Conservation (phyloP, 2,113 vertebrate species). For the Varanus komodoensis region DNA sequence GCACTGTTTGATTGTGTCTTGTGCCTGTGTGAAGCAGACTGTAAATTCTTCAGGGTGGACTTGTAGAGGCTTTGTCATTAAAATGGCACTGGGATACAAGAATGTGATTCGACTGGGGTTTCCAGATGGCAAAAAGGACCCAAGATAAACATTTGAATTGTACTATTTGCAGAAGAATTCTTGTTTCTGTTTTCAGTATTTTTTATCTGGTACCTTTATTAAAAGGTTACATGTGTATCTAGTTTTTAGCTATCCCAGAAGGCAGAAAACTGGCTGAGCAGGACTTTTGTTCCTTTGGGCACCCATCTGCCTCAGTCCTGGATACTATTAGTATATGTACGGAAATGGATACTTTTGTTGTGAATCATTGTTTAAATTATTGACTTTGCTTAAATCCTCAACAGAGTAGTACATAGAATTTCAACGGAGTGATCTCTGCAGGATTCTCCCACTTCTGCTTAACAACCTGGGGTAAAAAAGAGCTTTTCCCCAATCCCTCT, state of each 20-base stretch:
- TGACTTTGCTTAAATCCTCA: neutral
- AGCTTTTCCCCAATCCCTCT: neutral
- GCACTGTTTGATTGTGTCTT: neutral
- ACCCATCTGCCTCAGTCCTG: neutral
- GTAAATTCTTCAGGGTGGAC: slow-evolving; percentile 39
- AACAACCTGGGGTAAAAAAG: neutral
- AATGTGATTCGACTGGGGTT: neutral
- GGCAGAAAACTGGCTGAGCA: neutral
- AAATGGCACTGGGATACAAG: neutral
- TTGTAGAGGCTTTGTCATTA: neutral
- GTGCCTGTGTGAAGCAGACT: slow-evolving; percentile 35
- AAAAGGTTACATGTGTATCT: neutral
- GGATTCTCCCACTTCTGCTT: neutral
- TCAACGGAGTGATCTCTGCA: neutral
- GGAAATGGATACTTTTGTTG: neutral
- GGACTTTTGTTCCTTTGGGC: neutral
- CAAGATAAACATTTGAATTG: neutral
- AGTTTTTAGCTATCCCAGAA: neutral
- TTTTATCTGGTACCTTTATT: neutral
- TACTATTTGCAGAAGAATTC: neutral
- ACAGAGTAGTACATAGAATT: neutral
- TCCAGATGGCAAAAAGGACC: neutral
- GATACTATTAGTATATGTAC: too few relatives aligned
- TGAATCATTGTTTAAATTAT: neutral
- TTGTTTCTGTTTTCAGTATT: neutral